Evolutionary conservation across 2,797 vertebrate genomes (phyloP), one percentile per base, ranked within the genome.

Genomic region (Liparis tanakae): DNA sequence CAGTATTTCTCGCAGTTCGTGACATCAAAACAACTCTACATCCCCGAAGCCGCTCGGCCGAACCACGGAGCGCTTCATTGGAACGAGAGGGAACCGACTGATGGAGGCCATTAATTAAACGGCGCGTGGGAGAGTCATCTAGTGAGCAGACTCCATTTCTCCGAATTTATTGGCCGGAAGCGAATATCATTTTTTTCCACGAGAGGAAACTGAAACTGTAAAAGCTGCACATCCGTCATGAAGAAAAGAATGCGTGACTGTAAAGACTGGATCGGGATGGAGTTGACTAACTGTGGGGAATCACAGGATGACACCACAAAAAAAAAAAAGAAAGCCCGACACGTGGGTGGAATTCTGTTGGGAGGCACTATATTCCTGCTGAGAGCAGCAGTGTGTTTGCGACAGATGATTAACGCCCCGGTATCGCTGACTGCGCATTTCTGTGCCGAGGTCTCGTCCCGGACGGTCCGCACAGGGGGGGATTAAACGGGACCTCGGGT

Each of bases 361-460:
- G 54, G 39, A 58, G 73, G 70, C 54, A 58, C 30, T 10, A 36
- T 25, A 37, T 67, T 83, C 69, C 66, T 85, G 80, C 85, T 80
- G 80, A 85, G 67, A 63, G 44, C 84, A 81, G 80, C 74, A 80
- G 10, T n/a, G 69, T 58, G 64, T 76, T 82, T 75, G 51, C 79
- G 78, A 80, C 85, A 63, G 70, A 86, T 74, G 74, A 84, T 84
- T 77, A 85, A 86, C 68, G 64, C 22, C 10, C 12, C 14, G 12
- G 33, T 71, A 75, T 43, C 17, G 76, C 84, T 90, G 89, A 87
- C 66, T 22, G 1, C 13, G 61, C 72, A 79, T n/a, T 51, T 51
- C 46, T 74, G 7, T 7, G 53, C 60, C 54, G 41, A 67, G 72
- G 70, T 76, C 66, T 37, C 30, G 63, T 34, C 64, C 36, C 13